Evolutionary conservation across 2,113 vertebrate genomes (phyloP), one percentile per base, ranked within the genome.

Genomic region (Labeo catla): DNA sequence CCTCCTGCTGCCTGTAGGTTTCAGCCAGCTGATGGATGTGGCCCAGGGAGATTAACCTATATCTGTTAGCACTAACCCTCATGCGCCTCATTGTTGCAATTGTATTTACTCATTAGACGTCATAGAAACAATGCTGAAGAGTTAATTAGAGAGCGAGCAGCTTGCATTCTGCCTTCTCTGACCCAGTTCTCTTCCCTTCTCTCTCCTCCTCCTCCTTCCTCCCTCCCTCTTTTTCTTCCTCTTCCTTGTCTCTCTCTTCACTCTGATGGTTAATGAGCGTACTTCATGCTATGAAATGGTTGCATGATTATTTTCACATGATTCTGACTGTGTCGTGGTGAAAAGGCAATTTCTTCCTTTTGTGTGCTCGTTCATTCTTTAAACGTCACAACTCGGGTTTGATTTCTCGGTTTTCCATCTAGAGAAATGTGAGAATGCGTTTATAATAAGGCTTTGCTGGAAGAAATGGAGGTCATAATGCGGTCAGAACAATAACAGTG

Each of bases 61-160:
- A 83, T 85, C 52, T 89, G 65, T 88, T 90, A 70, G 90, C 93
- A 88, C 90, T 92, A 88, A 91, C 85, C 92, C 91, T 91, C 91
- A 90, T 93, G 87, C 89, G 82, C 66, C 12, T 91, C 92, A 91
- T 92, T 93, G 86, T 93, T 92, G 90, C 90, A 91, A 87, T 91
- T 90, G 15, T 91, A 78, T 87, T 88, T 87, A 84, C 59, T 76
- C 65, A 65, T 87, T 89, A 76, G 74, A 47, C 47, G 39, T 68
- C 54, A 74, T 61, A 81, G 61, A 79, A 83, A 80, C 86, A 88
- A 87, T 84, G 89, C 86, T 86, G 84, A 92, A 87, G 89, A 91
- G 90, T 90, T 94, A 91, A 94, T 94, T 93, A 91, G 92, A 81
- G 89, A 88, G 81, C 73, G 84, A 92, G 88, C 86, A 87, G 87